These are phyloP conservation scores for Nemurella pictetii DNA, from an alignment of 2,888 invertebrate genomes.

Conservation along the genomic window DNA sequence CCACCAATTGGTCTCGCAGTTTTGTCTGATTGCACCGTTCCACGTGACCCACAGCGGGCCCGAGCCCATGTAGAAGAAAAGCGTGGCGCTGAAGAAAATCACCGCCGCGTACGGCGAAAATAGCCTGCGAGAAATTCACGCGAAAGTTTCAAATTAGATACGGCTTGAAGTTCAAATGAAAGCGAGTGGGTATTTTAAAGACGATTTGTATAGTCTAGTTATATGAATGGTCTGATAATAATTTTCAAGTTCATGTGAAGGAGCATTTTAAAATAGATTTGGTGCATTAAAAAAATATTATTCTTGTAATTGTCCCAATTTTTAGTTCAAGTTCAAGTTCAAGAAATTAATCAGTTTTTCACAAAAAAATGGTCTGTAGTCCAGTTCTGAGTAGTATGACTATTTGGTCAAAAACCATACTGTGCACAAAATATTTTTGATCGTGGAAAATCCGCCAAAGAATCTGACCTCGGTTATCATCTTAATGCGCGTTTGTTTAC, in stretches of 20 bases:
- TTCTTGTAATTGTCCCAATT: background rate
- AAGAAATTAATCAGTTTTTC: background rate
- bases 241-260: conserved; percentile 1
- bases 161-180: no score
- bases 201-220: background rate
- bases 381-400: background rate
- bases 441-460: background rate
- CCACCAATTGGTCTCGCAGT: conserved; percentile 58
- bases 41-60: conserved; percentile 48
- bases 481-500: conserved; percentile 34
- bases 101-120: conserved; percentile 47
- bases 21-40: conserved; percentile 55
- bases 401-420: no score
- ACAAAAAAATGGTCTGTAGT: background rate
- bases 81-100: conserved; percentile 45
- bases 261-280: background rate
- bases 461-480: background rate
- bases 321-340: background rate
- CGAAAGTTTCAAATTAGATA: no score
- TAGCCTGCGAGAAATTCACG: no score
- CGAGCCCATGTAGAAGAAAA: conserved; percentile 46
- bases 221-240: background rate
- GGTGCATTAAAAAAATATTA: background rate
- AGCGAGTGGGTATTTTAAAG: background rate
- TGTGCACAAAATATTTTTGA: no score